A percentile compares a stretch with the other conserved stretches of the same genome.
Evolutionary conservation across 92 coral and sea anemone species (phyloP).

Genomic region (Zoanthus sansibaricus): DNA sequence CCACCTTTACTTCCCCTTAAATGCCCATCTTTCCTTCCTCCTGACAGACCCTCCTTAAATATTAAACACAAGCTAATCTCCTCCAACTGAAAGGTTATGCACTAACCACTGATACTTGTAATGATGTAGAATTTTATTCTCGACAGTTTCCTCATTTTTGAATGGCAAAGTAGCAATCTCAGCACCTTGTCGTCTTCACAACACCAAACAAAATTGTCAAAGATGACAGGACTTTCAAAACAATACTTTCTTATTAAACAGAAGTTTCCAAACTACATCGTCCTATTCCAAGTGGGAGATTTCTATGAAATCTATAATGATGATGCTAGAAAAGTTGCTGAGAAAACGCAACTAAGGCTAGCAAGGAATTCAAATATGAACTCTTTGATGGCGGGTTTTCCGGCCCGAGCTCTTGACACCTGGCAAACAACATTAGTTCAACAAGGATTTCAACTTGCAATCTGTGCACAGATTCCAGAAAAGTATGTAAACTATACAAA

Average conservation of each 20-base stretch:
- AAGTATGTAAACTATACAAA: constrained; percentile 62
- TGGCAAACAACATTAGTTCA: constrained; percentile 89
- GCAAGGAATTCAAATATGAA: constrained; percentile 82
- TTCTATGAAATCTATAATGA: constrained; percentile 84
- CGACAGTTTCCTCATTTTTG: background rate
- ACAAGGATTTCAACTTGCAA: constrained; percentile 88
- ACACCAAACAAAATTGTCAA: constrained; percentile 48
- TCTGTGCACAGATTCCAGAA: constrained; percentile 81
- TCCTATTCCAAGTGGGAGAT: constrained; percentile 90
- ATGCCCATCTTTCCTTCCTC: no score
- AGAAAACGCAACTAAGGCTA: constrained; percentile 82
- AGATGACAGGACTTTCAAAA: constrained; percentile 70
- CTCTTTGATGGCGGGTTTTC: constrained; percentile 89
- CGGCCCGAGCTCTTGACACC: constrained; percentile 84
- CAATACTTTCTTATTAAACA: constrained; percentile 76
- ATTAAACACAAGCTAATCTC: no score
- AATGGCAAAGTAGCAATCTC: constrained; percentile 11
- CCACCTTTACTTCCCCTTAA: no score
- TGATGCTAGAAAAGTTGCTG: constrained; percentile 85
- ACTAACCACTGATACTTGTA: no score
- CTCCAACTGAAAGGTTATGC: no score
- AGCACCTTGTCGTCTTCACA: constrained; percentile 29
- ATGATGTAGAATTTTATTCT: background rate
- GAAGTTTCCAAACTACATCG: constrained; percentile 78
- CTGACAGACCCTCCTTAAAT: no score